Evolutionary conservation across 2,113 vertebrate species (phyloP), one percentile per base, ranked within the genome.

Genomic region (Thryonomys swinderianus): DNA sequence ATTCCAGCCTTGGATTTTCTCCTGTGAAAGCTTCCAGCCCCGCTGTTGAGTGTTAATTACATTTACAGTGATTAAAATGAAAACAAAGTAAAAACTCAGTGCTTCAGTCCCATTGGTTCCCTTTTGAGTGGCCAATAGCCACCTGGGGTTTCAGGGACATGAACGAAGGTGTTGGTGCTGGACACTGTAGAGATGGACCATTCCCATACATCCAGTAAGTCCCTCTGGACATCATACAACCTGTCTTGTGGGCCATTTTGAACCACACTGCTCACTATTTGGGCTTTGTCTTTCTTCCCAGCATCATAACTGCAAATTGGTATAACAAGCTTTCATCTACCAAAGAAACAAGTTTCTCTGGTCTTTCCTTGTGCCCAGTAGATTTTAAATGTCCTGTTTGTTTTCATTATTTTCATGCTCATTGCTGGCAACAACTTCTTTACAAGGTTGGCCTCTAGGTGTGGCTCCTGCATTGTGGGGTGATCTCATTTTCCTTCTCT

Each of bases 341-440:
- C 73, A 96, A 83, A 88, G 40, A 88, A 92, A 76, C 21, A 34
- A 85, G 81, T n/a, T 73, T 90, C 83, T 86, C 40, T 83, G 51
- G 71, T 62, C 18, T 74, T 57, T 86, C 45, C 62, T 94, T 88
- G 14, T 88, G 25, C 8, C 55, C 76, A 51, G 2, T 17, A 64
- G 21, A 64, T 91, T 87, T 83, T 51, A 96, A 90, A 88, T 37
- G 5, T 21, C 34, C 67, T n/a, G 10, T 34, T 89, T 84, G 14
- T 88, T 76, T n/a, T 30, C 21, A 84, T 81, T 79, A 69, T 80
- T 84, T 91, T 66, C 20, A 34, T 2, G 8, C 25, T 25, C 23
- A 94, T 80, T 86, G 16, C 51, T 81, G 48, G 62, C 57, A 57
- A 81, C 37, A 90, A 40, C 40, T 40, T 81, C 59, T 78, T 85